Evolutionary conservation across 1,140 invertebrate genomes (phyloP), one percentile per base, ranked within the genome.

Genomic region (Phymastichus coffea): DNA sequence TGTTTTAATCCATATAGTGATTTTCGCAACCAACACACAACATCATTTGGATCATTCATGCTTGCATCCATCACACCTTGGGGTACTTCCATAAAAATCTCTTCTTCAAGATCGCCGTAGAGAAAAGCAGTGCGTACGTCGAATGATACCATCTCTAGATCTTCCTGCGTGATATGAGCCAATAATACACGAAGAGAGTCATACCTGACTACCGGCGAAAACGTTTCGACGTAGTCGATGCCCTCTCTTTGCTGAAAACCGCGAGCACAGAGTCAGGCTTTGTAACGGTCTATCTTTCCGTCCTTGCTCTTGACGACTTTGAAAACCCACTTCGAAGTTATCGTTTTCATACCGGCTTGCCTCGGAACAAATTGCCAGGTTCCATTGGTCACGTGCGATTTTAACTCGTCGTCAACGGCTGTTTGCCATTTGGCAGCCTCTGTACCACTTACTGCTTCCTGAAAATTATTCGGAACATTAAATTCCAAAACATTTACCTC

Each of bases 41-140:
- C 17, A 40, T 63, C 61, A 14, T 54, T 46, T 37, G n/a, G n/a
- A n/a, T n/a, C n/a, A n/a, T n/a, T n/a, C n/a, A n/a, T n/a, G n/a
- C n/a, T 46, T 44, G 53, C 64, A 66, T 63, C 35, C 9, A 65
- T 52, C n/a, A n/a, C n/a, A 12, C 66, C 68, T 2, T 69, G 23
- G 12, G 75, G 73, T 55, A 77, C 69, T 26, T 69, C 41, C 70
- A 80, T 76, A 52, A 66, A 78, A 3, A 79, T 62, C 17, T 68
- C 65, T 62, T 80, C 72, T 8, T 76, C 57, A 9, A 80, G 54
- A 12, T 70, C 44, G 20, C 71, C 63, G 64, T 66, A 52, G 8
- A 67, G 53, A 58, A 70, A 69, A 8, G 64, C 66, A 3, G 62
- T 66, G 52, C 49, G 48, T 9, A 66, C 57, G 23, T 66, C 57